Evolutionary conservation across 2,113 vertebrate species (phyloP).

Genomic region (Apeltes quadracus): DNA sequence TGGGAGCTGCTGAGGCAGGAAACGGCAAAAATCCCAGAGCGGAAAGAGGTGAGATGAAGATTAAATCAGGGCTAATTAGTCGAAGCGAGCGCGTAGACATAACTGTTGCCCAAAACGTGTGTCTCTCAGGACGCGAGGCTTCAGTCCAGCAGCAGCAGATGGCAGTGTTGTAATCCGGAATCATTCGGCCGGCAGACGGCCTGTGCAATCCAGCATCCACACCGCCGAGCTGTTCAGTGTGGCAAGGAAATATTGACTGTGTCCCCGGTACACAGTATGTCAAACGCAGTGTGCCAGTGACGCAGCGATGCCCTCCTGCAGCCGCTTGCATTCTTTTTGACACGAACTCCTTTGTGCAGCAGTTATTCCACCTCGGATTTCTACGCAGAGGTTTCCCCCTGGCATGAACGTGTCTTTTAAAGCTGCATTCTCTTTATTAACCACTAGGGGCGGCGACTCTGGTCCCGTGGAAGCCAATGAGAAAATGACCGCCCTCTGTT

Average conservation of each 20-base stretch:
- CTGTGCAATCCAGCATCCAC: not conserved
- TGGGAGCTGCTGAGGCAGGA: slow-evolving; percentile 18
- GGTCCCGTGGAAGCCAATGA: not conserved
- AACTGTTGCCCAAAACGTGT: too few species aligned
- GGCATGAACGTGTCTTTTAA: too few species aligned
- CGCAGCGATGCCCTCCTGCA: not conserved
- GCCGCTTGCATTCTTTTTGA: not conserved
- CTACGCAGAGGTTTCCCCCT: too few species aligned
- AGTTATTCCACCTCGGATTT: too few species aligned
- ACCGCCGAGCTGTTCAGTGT: not conserved
- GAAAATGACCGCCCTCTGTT: not conserved
- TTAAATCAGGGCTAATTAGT: slow-evolving; percentile 18
- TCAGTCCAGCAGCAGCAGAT: slow-evolving; percentile 43
- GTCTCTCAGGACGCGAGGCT: not conserved
- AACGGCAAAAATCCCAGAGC: slow-evolving; percentile 10
- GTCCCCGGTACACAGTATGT: not conserved
- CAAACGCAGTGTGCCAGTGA: not conserved
- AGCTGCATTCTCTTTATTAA: not conserved
- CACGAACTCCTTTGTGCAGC: not conserved
- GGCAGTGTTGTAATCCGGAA: slow-evolving; percentile 68
- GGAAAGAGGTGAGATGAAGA: not conserved
- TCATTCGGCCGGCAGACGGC: not conserved
- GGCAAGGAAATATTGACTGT: not conserved
- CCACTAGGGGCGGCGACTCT: not conserved
- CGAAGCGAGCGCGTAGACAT: too few species aligned